Base-by-base conservation (phyloP, 2,888 invertebrate species). In the Molanna angustata region DNA sequence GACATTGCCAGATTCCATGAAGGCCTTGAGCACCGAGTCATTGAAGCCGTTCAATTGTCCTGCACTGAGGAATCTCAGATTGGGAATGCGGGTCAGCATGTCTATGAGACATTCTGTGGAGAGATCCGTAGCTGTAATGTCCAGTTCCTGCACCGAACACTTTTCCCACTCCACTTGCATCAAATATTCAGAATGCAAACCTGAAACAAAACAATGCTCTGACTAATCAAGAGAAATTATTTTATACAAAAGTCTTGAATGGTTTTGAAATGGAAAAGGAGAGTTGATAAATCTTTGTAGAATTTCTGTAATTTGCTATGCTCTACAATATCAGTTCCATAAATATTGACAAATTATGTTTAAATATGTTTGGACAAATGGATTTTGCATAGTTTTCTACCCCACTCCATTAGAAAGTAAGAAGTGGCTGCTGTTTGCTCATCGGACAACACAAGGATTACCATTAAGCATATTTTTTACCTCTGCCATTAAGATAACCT, bases 81-180 rank as follows among this genome's bases (percentile, higher is more conserved):
- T 85, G 0, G 90, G 94, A 60, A 95, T 86, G 61, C 96, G 78
- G 0, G 88, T 85, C 13, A 99, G 76, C 83, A 99, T 88, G 69
- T 95, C 94, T 54, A 91, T 88, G 35, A 99, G 80, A 60, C 95
- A 93, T 67, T 98, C 97, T 0, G 94, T 86, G 1, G 91, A 90
- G 53, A 99, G 73, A 71, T 99, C 98, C 0, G 98, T 99, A 1
- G 94, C 99, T 0, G 96, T 94, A 51, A 99, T 88, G 66, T 99
- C 99, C 61, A 99, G 69, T 72, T 99, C 99, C 68, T 90, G 91
- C 50, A 99, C 72, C 0, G 86, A 85, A 1, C 94, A 90, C 70
- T 96, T 94, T 70, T 99, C 97, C 99, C 99, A 99, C 65, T 98
- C 97, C 6, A 96, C 96, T 67, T 89, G 88, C 87, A 92, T 90